Evolutionary conservation across 2,888 invertebrate species (phyloP).

Genomic region (Hermaeophaga mercurialis): DNA sequence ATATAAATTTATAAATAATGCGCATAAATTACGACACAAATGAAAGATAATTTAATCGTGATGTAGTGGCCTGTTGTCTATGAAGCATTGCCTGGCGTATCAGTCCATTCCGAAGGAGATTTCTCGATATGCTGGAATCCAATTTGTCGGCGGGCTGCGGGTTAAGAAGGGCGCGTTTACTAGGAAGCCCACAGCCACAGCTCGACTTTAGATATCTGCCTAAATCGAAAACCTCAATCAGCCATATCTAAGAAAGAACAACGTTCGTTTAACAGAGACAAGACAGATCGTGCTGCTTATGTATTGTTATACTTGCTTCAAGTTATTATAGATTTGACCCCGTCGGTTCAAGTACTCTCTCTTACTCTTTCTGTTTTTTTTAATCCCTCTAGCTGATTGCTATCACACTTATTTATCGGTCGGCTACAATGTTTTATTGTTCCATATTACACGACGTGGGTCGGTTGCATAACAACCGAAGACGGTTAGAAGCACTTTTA

Average conservation of each 20-base stretch:
- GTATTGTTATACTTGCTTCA: conserved; percentile 53
- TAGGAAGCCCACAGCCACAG: conserved; percentile 15
- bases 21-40: too few species aligned
- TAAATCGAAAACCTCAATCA: conserved; percentile 48
- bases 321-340: conserved; percentile 55
- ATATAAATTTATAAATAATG: too few species aligned
- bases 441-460: conserved; percentile 35
- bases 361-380: conserved; percentile 32
- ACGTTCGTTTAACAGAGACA: conserved; percentile 47
- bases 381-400: conserved; percentile 39
- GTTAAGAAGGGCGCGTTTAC: neutral
- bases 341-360: conserved; percentile 46
- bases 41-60: too few species aligned
- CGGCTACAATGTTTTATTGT: conserved; percentile 38
- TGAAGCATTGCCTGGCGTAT: too few species aligned
- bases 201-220: conserved; percentile 39
- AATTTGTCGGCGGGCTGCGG: conserved; percentile 47
- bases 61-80: too few species aligned
- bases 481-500: conserved; percentile 5
- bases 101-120: conserved; percentile 31
- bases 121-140: conserved; percentile 42
- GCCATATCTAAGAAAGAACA: conserved; percentile 48
- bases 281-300: conserved; percentile 52
- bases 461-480: conserved; percentile 25
- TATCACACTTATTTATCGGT: conserved; percentile 43